A percentile compares a stretch with the other conserved stretches of the same genome.
phyloP scores from a whole-genome alignment of 2,888 invertebrate genomes.

The Hofmannophila pseudospretella region DNA sequence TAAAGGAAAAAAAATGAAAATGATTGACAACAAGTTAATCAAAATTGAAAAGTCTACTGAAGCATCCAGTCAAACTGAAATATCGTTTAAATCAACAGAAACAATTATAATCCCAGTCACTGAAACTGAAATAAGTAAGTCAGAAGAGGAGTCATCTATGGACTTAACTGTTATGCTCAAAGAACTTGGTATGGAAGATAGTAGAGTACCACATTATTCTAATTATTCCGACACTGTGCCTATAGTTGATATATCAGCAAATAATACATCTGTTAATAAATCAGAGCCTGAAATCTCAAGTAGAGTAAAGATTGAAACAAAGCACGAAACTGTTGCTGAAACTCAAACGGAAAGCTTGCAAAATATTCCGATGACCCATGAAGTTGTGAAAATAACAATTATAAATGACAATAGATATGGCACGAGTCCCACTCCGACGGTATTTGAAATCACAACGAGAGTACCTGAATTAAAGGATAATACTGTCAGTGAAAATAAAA shows the following conservation, averaged over 20 bases:
- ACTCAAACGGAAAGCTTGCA: background rate
- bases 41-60: constrained; percentile 25
- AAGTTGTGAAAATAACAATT: constrained; percentile 43
- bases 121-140: constrained; percentile 17
- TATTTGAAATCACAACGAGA: constrained; percentile 51
- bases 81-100: constrained; percentile 15
- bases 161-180: constrained; percentile 60
- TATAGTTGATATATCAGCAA: constrained; percentile 28
- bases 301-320: constrained; percentile 9
- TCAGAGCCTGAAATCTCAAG: constrained; percentile 10
- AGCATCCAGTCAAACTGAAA: constrained; percentile 17
- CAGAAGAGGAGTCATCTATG: constrained; percentile 41
- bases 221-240: constrained; percentile 32
- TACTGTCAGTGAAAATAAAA: background rate
- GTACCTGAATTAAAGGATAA: constrained; percentile 34
- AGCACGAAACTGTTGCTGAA: background rate
- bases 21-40: constrained; percentile 24
- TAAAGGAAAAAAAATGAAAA: constrained; percentile 38
- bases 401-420: constrained; percentile 30
- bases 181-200: constrained; percentile 31
- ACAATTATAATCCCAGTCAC: constrained; percentile 17
- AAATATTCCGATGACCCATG: constrained; percentile 23
- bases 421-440: constrained; percentile 26
- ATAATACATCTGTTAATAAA: constrained; percentile 17
- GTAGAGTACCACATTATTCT: constrained; percentile 21